These are phyloP conservation scores for Nautilus pompilius DNA, from an alignment of 1,140 invertebrate genomes.

Conservation along the genomic window DNA sequence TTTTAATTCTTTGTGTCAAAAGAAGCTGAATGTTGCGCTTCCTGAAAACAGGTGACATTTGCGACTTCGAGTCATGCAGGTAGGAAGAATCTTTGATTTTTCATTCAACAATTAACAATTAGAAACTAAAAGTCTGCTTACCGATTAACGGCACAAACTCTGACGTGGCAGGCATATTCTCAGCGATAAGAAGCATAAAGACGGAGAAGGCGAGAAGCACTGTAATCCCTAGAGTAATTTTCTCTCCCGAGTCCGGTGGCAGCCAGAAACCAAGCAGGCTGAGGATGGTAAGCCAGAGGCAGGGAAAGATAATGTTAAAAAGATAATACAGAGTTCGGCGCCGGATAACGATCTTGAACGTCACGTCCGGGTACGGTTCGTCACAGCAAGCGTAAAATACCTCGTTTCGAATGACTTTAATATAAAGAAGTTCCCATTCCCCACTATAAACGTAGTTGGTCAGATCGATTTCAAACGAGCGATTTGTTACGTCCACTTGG, in stretches of 20 bases:
- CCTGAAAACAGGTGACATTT: too few relatives aligned
- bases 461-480: constrained; percentile 58
- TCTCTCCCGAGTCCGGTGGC: constrained; percentile 64
- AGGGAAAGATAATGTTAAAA: constrained; percentile 65
- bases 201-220: constrained; percentile 64
- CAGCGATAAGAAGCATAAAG: constrained; percentile 64
- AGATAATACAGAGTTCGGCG: constrained; percentile 89
- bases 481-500: constrained; percentile 59
- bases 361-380: constrained; percentile 63
- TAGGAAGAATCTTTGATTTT: too few relatives aligned
- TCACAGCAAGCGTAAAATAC: constrained; percentile 60
- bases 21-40: too few relatives aligned
- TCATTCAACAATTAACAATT: too few relatives aligned
- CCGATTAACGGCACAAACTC: constrained; percentile 64
- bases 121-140: constrained; percentile 21
- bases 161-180: constrained; percentile 64
- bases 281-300: constrained; percentile 63
- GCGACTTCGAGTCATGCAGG: too few relatives aligned
- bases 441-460: constrained; percentile 61
- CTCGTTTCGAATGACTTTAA: constrained; percentile 56
- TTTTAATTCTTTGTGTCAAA: too few relatives aligned
- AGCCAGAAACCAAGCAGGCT: constrained; percentile 63
- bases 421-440: constrained; percentile 63
- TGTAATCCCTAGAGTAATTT: constrained; percentile 65
- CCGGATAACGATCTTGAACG: constrained; percentile 76